Base-by-base conservation (phyloP, 2,888 invertebrate genomes). In the Cabera pusaria region DNA sequence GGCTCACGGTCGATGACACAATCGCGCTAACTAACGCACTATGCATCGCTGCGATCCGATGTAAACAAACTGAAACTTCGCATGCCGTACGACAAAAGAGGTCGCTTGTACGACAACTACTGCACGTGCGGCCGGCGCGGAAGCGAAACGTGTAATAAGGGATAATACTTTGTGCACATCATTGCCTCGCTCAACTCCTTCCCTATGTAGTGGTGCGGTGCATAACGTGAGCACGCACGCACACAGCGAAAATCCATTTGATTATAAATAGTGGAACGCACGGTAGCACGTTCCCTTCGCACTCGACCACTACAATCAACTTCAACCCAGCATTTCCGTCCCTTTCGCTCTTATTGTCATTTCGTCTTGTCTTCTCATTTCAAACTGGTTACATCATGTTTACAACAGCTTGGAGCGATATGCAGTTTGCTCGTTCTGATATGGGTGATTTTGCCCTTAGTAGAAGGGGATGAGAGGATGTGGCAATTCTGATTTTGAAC, bases 181-280 rank as follows among this genome's bases (percentile, higher is more conserved):
- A 85, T 77, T 83, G 86, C 87, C 75, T 83, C 72, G 85, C 70
- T 73, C 70, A 69, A 58, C 70, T 69, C 68, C 54, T 45, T 56
- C 61, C 49, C 56, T n/a, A 40, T 70, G 72, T 80, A 68, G 68
- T 67, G 42, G 84, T 72, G 81, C 67, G 79, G 76, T 86, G 87
- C 84, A 88, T 84, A 80, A 74, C 67, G 84, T 86, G 63, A 67
- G 66, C 65, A 78, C 73, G 75, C 73, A 70, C 78, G 72, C 83
- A 79, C 85, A 86, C 85, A 59, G 56, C 55, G 48, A 45, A 62
- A 59, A 58, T 60, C 69, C 73, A 82, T 86, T 86, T 82, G 80
- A 87, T 86, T 86, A 87, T 84, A 87, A 87, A 87, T 85, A 86
- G 86, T 85, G 72, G 78, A 86, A 83, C 86, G 83, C 86, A 86